Base-by-base conservation (phyloP, 2,888 invertebrate species). In the Aplocera efformata region DNA sequence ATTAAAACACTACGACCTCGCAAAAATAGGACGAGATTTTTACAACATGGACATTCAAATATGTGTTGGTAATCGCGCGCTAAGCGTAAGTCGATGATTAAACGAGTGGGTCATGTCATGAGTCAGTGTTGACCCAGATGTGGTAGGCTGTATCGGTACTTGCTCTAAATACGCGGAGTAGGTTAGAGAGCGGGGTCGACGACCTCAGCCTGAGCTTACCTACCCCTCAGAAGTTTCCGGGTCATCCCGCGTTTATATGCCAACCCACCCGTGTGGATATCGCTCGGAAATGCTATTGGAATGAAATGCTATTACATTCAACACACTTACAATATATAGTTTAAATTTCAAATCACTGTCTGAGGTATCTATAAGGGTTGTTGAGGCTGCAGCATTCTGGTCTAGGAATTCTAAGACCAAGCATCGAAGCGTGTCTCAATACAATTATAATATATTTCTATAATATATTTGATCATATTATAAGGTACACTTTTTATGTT, bases 91-190 rank as follows among this genome's bases (percentile, higher is more conserved):
- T 63, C 65, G 75, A 81, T 79, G 81, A 82, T 79, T 77, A 78
- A 78, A 72, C 71, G 53, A 67, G 72, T 71, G 60, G 72, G 73
- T 70, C 69, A 67, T 62, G 62, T 66, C 66, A 70, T 78, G 81
- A 82, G 78, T 82, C 80, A 78, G 77, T 76, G 38, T 51, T 82
- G 82, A 82, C 83, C 84, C 64, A 82, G 76, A 77, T 84, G 77
- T 60, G 67, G 73, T 67, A 78, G 79, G 81, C 78, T 73, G 70
- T 75, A 73, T 73, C 73, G 70, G 71, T 75, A 72, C 76, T 72
- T 83, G 84, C 76, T 83, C 86, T 71, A 83, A 85, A 85, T 84
- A 79, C 66, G 56, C 67, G 52, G 73, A 83, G 81, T 85, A 82
- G 85, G 85, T 79, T 84, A 85, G 82, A 83, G 80, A 83, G 79